phyloP scores from a whole-genome alignment of 2,113 vertebrate species.

The Erythrolamprus reginae region DNA sequence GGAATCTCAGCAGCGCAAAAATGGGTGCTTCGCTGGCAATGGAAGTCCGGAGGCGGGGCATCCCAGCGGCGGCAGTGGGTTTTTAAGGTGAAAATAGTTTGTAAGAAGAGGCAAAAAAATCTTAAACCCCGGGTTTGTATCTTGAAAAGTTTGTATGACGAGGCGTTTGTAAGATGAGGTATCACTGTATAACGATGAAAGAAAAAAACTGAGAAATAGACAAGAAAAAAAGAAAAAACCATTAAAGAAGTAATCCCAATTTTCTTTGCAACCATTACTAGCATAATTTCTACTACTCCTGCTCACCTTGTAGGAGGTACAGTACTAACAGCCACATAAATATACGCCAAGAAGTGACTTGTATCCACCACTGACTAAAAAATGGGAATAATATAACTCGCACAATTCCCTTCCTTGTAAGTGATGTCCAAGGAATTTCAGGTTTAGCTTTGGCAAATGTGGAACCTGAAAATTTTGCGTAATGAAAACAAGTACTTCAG shows the following conservation, averaged over 20 bases:
- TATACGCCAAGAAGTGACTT: constrained; percentile 87
- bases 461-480: constrained; percentile 76
- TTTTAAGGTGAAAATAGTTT: too few relatives aligned
- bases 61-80: too few relatives aligned
- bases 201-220: background rate
- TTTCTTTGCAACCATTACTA: background rate
- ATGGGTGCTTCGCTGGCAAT: too few relatives aligned
- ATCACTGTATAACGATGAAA: background rate
- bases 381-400: constrained; percentile 90
- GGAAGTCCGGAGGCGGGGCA: too few relatives aligned
- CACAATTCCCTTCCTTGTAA: constrained; percentile 92
- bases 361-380: constrained; percentile 96
- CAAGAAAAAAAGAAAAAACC: background rate
- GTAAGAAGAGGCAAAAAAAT: too few relatives aligned
- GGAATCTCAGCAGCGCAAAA: too few relatives aligned
- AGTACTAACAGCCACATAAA: constrained; percentile 86
- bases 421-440: constrained; percentile 88
- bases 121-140: too few relatives aligned
- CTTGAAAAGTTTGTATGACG: too few relatives aligned
- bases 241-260: background rate
- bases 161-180: too few relatives aligned
- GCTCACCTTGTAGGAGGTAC: constrained; percentile 90
- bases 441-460: constrained; percentile 98
- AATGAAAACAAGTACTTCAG: background rate
- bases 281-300: background rate